Evolutionary conservation across 2,113 vertebrate species (phyloP).

Genomic region (Tachuris rubrigastra): DNA sequence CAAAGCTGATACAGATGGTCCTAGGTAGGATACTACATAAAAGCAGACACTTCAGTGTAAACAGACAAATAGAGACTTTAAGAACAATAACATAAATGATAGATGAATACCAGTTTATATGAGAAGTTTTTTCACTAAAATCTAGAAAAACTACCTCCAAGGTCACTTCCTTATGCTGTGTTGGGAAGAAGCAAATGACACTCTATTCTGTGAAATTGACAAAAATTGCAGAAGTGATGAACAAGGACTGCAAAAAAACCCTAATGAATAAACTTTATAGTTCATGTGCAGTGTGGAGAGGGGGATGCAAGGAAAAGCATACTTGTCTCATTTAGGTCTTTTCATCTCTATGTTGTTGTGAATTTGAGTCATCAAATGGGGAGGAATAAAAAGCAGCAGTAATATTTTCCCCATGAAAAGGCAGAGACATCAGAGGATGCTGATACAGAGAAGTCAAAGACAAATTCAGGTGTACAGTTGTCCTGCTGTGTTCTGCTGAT

Average conservation of each 20-base stretch:
- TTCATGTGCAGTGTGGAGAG: constrained; percentile 6
- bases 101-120: background rate
- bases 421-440: background rate
- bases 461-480: background rate
- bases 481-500: background rate
- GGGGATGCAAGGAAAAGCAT: constrained; percentile 27
- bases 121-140: background rate
- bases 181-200: background rate
- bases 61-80: background rate
- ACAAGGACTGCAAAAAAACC: background rate
- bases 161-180: background rate
- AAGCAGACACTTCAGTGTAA: background rate
- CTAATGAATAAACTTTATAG: constrained; percentile 35
- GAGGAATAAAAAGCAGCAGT: constrained; percentile 29
- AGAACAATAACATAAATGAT: background rate
- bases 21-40: background rate
- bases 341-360: constrained; percentile 33
- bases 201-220: background rate
- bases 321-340: constrained; percentile 51
- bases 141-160: background rate
- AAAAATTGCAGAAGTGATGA: constrained; percentile 12
- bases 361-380: constrained; percentile 49
- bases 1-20: background rate
- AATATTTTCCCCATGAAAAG: constrained; percentile 17
- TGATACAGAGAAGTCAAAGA: background rate